Conservation (phyloP, 2,113 vertebrate species). For the Oreotragus oreotragus region DNA sequence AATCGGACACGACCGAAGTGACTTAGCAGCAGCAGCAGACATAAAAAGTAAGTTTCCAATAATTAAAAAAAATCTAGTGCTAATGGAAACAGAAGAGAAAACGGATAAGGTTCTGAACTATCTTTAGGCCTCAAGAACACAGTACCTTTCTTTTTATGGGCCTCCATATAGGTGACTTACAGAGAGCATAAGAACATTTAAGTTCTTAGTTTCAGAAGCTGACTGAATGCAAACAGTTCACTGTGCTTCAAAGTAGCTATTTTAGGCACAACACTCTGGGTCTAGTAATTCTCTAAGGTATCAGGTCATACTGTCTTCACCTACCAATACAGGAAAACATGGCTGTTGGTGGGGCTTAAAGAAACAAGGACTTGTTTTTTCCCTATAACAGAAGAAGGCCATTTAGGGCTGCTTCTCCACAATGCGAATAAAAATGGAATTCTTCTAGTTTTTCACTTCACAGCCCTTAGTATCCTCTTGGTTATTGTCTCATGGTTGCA, state of each 20-base stretch:
- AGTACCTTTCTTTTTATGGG: not conserved
- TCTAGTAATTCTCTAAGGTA: not conserved
- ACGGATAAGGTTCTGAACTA: not conserved
- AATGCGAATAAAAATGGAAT: not conserved
- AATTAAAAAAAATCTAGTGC: not conserved
- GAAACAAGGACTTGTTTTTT: not conserved
- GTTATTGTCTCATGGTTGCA: not conserved
- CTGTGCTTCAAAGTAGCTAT: not conserved
- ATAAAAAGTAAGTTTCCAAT: not conserved
- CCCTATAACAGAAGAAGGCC: not conserved
- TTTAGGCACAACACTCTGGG: not conserved
- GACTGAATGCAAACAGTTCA: not conserved
- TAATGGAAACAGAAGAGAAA: not conserved
- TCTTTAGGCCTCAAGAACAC: not conserved
- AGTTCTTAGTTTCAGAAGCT: not conserved
- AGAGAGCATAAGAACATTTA: not conserved
- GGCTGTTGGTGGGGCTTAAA: not conserved
- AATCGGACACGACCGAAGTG: too few species aligned
- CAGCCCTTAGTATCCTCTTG: not conserved
- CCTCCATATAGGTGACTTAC: not conserved
- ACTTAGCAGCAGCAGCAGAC: too few species aligned
- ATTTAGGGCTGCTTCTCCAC: not conserved
- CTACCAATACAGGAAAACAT: not conserved
- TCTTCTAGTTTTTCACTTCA: not conserved
- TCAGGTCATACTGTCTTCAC: not conserved